These are phyloP conservation scores for Chamaea fasciata DNA, from an alignment of 2,113 vertebrate genomes.

Conservation along the genomic window DNA sequence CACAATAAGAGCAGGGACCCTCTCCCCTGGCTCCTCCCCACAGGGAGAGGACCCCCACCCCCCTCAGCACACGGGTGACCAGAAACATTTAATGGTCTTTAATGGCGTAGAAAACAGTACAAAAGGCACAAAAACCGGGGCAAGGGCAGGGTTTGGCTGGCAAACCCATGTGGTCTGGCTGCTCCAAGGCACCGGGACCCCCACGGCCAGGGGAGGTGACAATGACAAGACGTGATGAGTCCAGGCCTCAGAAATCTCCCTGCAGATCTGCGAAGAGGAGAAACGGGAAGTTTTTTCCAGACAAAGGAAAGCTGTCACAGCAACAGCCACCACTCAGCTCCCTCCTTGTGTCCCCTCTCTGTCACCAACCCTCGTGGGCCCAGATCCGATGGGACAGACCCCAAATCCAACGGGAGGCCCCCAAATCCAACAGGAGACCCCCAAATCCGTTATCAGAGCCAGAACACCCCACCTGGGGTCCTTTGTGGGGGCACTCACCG, in stretches of 20 bases:
- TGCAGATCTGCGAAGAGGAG: conserved; percentile 77
- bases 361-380: neutral
- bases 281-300: neutral
- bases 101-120: neutral
- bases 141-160: too few relatives aligned
- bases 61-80: accelerated
- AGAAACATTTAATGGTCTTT: neutral
- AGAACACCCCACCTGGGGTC: neutral
- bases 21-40: neutral
- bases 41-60: neutral
- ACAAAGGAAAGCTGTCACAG: neutral
- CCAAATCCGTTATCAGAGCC: neutral
- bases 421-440: neutral
- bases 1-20: neutral
- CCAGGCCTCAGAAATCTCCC: conserved; percentile 89
- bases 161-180: accelerated
- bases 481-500: conserved; percentile 63
- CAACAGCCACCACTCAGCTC: neutral
- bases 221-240: neutral
- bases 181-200: neutral
- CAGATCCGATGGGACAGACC: neutral
- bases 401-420: neutral
- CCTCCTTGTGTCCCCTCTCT: neutral
- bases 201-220: neutral
- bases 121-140: neutral